Conservation (phyloP, 2,113 vertebrate genomes). For the Romanogobio albipinnatus region DNA sequence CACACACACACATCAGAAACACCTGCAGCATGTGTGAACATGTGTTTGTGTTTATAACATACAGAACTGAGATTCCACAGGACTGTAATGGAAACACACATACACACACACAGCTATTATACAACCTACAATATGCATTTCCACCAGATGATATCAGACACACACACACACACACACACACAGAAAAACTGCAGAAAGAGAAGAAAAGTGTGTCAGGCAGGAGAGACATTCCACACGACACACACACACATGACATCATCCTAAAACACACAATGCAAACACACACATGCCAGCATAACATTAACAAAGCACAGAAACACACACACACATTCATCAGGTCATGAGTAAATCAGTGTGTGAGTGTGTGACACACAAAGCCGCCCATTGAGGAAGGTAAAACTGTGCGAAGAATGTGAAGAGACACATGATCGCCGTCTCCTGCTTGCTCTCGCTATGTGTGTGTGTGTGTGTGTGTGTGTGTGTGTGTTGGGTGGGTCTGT, state of each 20-base stretch:
- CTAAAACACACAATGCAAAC: background rate
- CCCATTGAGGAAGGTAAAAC: slow-evolving; percentile 46
- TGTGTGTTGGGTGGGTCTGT: background rate
- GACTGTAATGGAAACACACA: slow-evolving; percentile 15
- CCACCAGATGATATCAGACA: background rate
- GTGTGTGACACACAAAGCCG: slow-evolving; percentile 21
- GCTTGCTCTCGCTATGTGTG: background rate
- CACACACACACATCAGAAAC: background rate
- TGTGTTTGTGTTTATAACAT: slow-evolving; percentile 9
- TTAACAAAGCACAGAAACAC: background rate
- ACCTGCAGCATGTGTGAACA: background rate
- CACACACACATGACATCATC: slow-evolving; percentile 1
- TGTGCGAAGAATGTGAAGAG: slow-evolving; percentile 50
- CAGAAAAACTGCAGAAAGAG: background rate
- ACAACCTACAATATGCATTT: background rate
- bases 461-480: no score
- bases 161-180: slow-evolving; percentile 17
- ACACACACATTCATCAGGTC: slow-evolving; percentile 1
- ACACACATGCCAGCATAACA: slow-evolving; percentile 16
- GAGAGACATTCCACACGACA: slow-evolving; percentile 17
- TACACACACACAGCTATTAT: slow-evolving; percentile 45
- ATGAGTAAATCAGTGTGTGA: background rate
- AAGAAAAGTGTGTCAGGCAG: background rate
- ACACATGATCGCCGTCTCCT: slow-evolving; percentile 26
- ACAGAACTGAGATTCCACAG: background rate